A percentile compares a stretch with the other conserved stretches of the same genome.
phyloP scores from a whole-genome alignment of 2,797 vertebrate species.

The Scarus forsteni region DNA sequence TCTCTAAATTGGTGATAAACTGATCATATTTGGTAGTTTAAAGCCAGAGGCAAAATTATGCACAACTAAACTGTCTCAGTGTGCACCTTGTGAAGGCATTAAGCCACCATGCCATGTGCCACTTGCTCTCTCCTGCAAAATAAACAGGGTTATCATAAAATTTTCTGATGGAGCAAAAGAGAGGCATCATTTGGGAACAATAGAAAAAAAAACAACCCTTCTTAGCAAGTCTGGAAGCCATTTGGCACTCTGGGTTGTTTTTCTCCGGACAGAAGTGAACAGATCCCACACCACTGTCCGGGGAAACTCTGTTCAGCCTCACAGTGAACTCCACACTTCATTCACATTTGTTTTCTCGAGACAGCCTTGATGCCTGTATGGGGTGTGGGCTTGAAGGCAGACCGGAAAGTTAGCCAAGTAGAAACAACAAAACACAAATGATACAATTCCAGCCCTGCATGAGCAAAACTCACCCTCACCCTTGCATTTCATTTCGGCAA shows the following conservation, averaged over 20 bases:
- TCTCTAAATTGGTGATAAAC: too few species aligned
- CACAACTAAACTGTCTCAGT: too few species aligned
- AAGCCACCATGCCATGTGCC: too few species aligned
- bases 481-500: slow-evolving; percentile 45
- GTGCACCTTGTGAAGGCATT: too few species aligned
- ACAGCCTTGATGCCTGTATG: slow-evolving; percentile 47
- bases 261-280: slow-evolving; percentile 35
- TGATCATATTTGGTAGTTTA: too few species aligned
- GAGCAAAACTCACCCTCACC: slow-evolving; percentile 21
- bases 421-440: slow-evolving; percentile 71
- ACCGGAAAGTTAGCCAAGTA: slow-evolving; percentile 65
- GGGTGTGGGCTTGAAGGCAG: slow-evolving; percentile 63
- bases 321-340: slow-evolving; percentile 27
- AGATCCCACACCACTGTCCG: slow-evolving; percentile 46
- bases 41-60: too few species aligned
- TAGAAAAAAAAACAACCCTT: slow-evolving; percentile 87
- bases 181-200: too few species aligned
- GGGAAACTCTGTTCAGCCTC: slow-evolving; percentile 51
- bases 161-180: too few species aligned
- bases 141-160: too few species aligned
- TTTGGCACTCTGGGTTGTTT: slow-evolving; percentile 66
- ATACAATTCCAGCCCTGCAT: slow-evolving; percentile 63
- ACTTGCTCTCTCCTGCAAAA: too few species aligned
- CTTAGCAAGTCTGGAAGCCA: slow-evolving; percentile 72
- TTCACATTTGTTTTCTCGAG: slow-evolving; percentile 61